Evolutionary conservation across 2,113 vertebrate genomes (phyloP).

Genomic region (Salminus brasiliensis): DNA sequence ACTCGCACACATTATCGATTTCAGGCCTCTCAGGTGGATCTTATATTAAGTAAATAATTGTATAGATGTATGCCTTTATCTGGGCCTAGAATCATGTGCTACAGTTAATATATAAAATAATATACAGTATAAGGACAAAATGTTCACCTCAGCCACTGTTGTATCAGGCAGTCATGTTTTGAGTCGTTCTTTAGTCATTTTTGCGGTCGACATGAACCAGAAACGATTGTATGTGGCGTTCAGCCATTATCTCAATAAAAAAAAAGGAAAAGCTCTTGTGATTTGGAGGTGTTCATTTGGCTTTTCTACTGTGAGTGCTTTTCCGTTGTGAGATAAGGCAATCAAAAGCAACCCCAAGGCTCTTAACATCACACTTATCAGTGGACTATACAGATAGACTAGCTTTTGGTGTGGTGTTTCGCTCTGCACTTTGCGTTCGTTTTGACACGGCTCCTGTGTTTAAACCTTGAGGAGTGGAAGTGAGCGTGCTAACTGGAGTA

Average conservation of each 20-base stretch:
- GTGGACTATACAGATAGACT: not conserved
- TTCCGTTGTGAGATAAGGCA: not conserved
- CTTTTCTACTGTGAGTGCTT: too few species aligned
- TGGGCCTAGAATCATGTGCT: slow-evolving; percentile 13
- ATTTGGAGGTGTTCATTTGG: not conserved
- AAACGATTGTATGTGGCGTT: slow-evolving; percentile 31
- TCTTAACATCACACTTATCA: not conserved
- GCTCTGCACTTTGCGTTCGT: not conserved
- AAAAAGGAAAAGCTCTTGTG: slow-evolving; percentile 16
- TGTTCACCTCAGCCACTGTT: slow-evolving; percentile 23
- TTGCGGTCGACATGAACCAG: slow-evolving; percentile 2
- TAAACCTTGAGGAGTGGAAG: too few species aligned
- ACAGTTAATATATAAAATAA: slow-evolving; percentile 32
- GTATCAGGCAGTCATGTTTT: slow-evolving; percentile 11
- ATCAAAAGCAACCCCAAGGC: not conserved
- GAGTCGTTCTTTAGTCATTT: slow-evolving; percentile 2
- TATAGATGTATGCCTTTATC: slow-evolving; percentile 27
- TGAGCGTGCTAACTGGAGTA: too few species aligned
- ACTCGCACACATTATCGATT: slow-evolving; percentile 7
- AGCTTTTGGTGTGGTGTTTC: not conserved
- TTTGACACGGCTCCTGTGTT: too few species aligned
- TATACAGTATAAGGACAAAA: slow-evolving; percentile 25
- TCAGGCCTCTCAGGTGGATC: slow-evolving; percentile 42
- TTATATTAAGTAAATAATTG: slow-evolving; percentile 19
- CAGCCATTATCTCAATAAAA: slow-evolving; percentile 34